Evolutionary conservation across 2,113 vertebrate species (phyloP).

Genomic region (Pluvialis apricaria): DNA sequence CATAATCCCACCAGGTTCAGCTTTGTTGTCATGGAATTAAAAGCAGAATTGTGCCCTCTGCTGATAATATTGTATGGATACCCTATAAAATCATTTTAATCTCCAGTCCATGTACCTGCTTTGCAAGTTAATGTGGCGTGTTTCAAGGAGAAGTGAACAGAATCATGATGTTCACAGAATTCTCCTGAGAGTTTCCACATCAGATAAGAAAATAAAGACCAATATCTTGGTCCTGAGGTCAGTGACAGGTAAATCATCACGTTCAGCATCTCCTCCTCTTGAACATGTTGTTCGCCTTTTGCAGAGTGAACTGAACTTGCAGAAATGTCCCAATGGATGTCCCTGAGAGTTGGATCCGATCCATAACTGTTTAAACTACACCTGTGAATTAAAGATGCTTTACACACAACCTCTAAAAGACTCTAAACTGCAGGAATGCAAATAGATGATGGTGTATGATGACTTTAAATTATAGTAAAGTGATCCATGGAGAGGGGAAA

Average conservation of each 20-base stretch:
- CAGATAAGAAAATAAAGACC: constrained; percentile 42
- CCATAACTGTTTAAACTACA: constrained; percentile 32
- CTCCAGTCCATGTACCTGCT: constrained; percentile 16
- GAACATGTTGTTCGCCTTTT: background rate
- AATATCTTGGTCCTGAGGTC: background rate
- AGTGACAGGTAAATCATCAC: background rate
- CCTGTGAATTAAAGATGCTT: constrained; percentile 40
- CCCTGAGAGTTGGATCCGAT: constrained; percentile 14
- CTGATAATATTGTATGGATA: background rate
- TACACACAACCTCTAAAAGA: constrained; percentile 34
- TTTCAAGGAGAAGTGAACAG: constrained; percentile 33
- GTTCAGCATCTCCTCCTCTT: background rate
- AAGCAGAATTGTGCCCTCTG: background rate
- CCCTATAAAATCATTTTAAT: constrained; percentile 19
- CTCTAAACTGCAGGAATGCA: constrained; percentile 37
- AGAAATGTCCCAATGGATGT: background rate
- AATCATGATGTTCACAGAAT: constrained; percentile 10
- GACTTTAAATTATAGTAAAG: constrained; percentile 42
- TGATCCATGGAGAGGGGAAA: background rate
- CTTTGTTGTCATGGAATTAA: background rate
- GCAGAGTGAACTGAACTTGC: background rate
- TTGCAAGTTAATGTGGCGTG: constrained; percentile 51
- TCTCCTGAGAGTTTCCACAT: constrained; percentile 9
- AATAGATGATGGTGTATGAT: constrained; percentile 50
- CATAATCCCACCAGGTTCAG: background rate